A percentile compares a stretch with the other conserved stretches of the same genome.
Conservation (phyloP, 1,140 invertebrate genomes). For the Danaus melanippus region DNA sequence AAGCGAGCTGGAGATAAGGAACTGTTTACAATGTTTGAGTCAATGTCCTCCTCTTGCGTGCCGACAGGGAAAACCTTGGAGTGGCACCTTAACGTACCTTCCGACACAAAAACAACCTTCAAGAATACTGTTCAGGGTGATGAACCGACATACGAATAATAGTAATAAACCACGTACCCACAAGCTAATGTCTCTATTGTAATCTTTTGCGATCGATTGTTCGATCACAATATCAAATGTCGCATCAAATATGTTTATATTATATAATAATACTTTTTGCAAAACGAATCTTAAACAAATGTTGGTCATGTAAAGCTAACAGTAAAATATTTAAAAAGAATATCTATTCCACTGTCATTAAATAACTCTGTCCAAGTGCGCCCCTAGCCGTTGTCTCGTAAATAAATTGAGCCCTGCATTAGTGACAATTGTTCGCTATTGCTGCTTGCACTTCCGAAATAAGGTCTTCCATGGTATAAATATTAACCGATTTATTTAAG, state of each 20-base stretch:
- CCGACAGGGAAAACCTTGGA: conserved; percentile 65
- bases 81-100: conserved; percentile 41
- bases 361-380: conserved; percentile 36
- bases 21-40: conserved; percentile 69
- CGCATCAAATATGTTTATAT: no score
- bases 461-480: neutral
- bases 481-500: neutral
- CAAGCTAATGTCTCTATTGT: conserved; percentile 34
- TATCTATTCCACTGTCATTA: conserved; percentile 36
- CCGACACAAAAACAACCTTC: conserved; percentile 36
- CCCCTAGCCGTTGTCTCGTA: conserved; percentile 61
- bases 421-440: conserved; percentile 69
- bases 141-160: conserved; percentile 27
- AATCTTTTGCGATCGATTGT: conserved; percentile 14
- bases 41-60: conserved; percentile 64
- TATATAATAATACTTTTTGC: no score
- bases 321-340: neutral
- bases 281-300: no score
- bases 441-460: conserved; percentile 36
- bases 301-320: no score
- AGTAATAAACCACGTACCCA: conserved; percentile 29
- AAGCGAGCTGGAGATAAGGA: conserved; percentile 65
- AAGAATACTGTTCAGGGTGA: conserved; percentile 29
- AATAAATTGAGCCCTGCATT: conserved; percentile 69
- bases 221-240: no score